A percentile compares a stretch with the other conserved stretches of the same genome.
Conservation (phyloP, 2,888 invertebrate genomes). For the Paralinhomoeus sp. region DNA sequence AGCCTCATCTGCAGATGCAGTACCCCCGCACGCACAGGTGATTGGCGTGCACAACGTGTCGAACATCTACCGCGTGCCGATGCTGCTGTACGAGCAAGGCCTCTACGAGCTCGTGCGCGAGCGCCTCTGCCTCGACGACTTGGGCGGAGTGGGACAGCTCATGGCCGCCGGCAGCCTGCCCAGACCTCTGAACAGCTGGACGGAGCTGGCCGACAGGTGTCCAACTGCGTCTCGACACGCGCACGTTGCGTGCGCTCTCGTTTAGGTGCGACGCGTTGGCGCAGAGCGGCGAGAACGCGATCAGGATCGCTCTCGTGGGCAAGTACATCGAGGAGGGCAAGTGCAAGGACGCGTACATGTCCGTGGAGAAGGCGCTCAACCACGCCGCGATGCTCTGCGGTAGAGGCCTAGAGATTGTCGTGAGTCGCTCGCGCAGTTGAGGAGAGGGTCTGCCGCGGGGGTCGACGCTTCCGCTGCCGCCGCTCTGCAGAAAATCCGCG, state of each 20-base stretch:
- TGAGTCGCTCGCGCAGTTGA: slow-evolving; percentile 12
- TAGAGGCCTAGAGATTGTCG: slow-evolving; percentile 53
- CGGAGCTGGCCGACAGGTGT: slow-evolving; percentile 51
- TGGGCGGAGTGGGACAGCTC: slow-evolving; percentile 26
- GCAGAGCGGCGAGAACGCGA: slow-evolving; percentile 41
- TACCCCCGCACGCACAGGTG: no score
- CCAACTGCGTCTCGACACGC: neutral
- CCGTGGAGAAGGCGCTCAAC: slow-evolving; percentile 46
- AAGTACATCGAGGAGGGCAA: slow-evolving; percentile 62
- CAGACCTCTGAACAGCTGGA: slow-evolving; percentile 56
- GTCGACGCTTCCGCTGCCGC: no score
- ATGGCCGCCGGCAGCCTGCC: slow-evolving; percentile 38
- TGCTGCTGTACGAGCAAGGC: slow-evolving; percentile 71
- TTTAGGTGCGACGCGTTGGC: neutral
- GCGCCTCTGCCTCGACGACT: slow-evolving; percentile 43
- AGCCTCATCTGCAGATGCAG: no score
- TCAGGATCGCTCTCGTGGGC: slow-evolving; percentile 72
- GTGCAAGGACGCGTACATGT: slow-evolving; percentile 73
- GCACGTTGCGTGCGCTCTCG: no score
- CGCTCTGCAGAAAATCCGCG: no score
- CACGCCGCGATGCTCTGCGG: slow-evolving; percentile 70
- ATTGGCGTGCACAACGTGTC: slow-evolving; percentile 77
- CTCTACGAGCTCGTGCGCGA: slow-evolving; percentile 59
- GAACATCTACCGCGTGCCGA: slow-evolving; percentile 83
- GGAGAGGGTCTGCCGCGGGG: no score